Conservation (phyloP, 2,888 invertebrate species). For the Lepidonotus clava region DNA sequence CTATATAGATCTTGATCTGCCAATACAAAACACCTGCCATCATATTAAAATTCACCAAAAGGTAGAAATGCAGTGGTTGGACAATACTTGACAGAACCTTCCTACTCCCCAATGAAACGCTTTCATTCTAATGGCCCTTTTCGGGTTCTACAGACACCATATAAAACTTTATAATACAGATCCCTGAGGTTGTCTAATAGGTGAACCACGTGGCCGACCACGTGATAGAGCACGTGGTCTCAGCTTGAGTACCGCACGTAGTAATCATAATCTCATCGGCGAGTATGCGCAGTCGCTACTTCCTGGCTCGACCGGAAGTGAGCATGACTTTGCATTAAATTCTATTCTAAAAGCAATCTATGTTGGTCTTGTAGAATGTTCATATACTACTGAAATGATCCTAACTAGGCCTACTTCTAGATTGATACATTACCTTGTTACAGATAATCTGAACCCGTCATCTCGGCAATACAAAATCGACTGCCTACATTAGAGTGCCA, state of each 20-base stretch:
- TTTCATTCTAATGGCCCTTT: neutral
- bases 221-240: neutral
- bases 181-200: conserved; percentile 16
- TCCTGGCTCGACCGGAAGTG: neutral
- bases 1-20: neutral
- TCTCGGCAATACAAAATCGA: too few relatives aligned
- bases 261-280: conserved; percentile 25
- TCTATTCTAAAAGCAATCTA: neutral
- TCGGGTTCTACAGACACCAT: neutral
- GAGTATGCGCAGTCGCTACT: conserved; percentile 5
- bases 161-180: neutral
- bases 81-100: neutral
- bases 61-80: neutral
- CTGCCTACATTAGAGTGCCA: too few relatives aligned
- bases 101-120: neutral
- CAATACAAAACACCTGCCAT: neutral
- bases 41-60: neutral
- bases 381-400: neutral
- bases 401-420: neutral
- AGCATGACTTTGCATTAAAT: neutral
- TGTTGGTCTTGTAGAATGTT: neutral
- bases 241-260: neutral
- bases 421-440: neutral
- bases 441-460: too few relatives aligned
- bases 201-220: neutral